These are phyloP conservation scores for Lordiphosa stackelbergi DNA, from an alignment of 1,140 invertebrate species.

Conservation along the genomic window DNA sequence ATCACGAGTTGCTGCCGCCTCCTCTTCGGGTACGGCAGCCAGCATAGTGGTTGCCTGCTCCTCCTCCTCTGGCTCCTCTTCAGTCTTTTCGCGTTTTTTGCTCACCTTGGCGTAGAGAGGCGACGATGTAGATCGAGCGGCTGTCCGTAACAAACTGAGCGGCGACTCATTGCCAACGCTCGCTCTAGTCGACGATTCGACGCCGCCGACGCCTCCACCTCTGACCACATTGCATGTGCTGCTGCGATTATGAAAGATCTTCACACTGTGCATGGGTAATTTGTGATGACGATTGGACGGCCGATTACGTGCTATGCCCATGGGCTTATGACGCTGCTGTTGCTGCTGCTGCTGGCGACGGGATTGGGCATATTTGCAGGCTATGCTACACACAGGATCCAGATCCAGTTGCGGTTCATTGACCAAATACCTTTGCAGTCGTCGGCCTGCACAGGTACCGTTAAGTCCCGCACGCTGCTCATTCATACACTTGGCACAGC, in stretches of 20 bases:
- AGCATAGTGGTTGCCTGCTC: slow-evolving; percentile 44
- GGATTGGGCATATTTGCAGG: slow-evolving; percentile 68
- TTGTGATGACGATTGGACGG: slow-evolving; percentile 66
- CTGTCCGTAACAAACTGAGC: slow-evolving; percentile 55
- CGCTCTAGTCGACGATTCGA: slow-evolving; percentile 33
- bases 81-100: slow-evolving; percentile 49
- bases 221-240: slow-evolving; percentile 31
- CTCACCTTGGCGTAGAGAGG: slow-evolving; percentile 56
- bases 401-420: slow-evolving; percentile 46
- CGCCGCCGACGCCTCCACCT: slow-evolving; percentile 5
- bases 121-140: slow-evolving; percentile 57
- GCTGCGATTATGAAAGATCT: slow-evolving; percentile 77
- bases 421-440: slow-evolving; percentile 52
- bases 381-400: slow-evolving; percentile 71
- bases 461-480: slow-evolving; percentile 48
- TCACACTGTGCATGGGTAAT: slow-evolving; percentile 76
- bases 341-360: slow-evolving; percentile 55
- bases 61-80: slow-evolving; percentile 37
- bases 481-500: slow-evolving; percentile 76
- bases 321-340: slow-evolving; percentile 50
- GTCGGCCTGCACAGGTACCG: slow-evolving; percentile 36
- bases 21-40: slow-evolving; percentile 52
- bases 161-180: slow-evolving; percentile 29
- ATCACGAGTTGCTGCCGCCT: slow-evolving; percentile 37
- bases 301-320: slow-evolving; percentile 71